Percentiles rank a stretch among this genome's conserved stretches.
phyloP scores from a whole-genome alignment of 2,113 vertebrate genomes.

The Emydocephalus ijimae region DNA sequence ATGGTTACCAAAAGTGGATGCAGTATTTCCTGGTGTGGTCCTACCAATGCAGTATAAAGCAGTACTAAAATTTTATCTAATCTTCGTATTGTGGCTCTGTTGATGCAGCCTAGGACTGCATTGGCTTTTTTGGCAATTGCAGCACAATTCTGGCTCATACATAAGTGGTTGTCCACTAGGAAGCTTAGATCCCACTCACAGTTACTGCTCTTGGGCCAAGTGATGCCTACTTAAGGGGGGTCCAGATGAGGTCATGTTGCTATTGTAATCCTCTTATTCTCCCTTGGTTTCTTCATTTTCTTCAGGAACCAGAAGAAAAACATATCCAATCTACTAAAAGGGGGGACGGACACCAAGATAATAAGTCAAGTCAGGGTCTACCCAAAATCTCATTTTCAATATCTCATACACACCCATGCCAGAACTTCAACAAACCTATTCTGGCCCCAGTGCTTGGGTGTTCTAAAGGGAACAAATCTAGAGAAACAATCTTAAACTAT shows the following conservation, averaged over 20 bases:
- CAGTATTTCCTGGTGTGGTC: too few species aligned
- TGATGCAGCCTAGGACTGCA: too few species aligned
- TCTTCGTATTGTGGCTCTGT: too few species aligned
- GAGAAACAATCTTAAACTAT: neutral
- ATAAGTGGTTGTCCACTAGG: too few species aligned
- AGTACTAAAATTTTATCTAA: too few species aligned
- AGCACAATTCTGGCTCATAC: too few species aligned
- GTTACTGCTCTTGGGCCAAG: too few species aligned
- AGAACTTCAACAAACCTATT: neutral
- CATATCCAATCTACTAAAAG: neutral
- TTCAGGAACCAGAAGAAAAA: neutral
- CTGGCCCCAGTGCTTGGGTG: neutral
- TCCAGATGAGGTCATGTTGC: neutral
- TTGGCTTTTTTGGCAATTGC: too few species aligned
- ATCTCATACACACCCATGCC: neutral
- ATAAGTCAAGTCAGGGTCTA: neutral
- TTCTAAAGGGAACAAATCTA: neutral
- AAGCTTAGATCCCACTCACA: too few species aligned
- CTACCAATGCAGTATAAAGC: too few species aligned
- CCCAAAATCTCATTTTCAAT: neutral
- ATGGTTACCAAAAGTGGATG: too few species aligned
- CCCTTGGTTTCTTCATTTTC: neutral
- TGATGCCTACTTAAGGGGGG: neutral
- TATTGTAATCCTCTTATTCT: neutral
- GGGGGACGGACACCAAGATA: neutral